Conservation (phyloP, 1,140 invertebrate genomes). For the Dermatophagoides farinae region DNA sequence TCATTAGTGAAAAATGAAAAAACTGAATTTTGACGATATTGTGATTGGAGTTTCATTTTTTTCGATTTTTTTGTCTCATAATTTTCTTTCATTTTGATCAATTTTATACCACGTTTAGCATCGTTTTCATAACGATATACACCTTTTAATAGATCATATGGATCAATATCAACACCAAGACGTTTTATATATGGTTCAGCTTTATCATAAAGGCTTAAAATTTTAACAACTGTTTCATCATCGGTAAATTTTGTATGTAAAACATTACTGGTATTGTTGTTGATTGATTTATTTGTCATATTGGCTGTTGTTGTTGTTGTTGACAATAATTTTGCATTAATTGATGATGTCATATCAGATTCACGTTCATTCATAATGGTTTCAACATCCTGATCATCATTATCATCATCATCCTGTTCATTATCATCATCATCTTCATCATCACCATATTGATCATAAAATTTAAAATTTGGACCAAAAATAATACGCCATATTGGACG, state of each 20-base stretch:
- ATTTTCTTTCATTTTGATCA: neutral
- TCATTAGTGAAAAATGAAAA: slow-evolving; percentile 1
- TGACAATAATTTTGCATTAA: no score
- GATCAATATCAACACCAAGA: neutral
- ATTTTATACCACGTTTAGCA: neutral
- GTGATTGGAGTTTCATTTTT: neutral
- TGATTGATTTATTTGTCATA: neutral
- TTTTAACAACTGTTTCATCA: neutral
- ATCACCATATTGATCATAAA: neutral
- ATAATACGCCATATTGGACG: neutral
- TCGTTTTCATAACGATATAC: neutral
- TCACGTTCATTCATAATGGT: neutral
- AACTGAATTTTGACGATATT: neutral
- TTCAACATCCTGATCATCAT: neutral
- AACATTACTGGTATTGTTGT: neutral
- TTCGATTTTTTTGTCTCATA: no score
- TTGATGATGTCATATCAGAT: no score
- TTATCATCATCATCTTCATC: neutral
- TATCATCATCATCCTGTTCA: neutral
- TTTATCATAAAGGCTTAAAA: neutral
- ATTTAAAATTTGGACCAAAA: neutral
- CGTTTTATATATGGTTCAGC: neutral
- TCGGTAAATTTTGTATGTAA: neutral
- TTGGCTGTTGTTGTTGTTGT: neutral
- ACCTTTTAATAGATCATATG: neutral